phyloP scores from a whole-genome alignment of 2,113 vertebrate species.

The Gopherus flavomarginatus region DNA sequence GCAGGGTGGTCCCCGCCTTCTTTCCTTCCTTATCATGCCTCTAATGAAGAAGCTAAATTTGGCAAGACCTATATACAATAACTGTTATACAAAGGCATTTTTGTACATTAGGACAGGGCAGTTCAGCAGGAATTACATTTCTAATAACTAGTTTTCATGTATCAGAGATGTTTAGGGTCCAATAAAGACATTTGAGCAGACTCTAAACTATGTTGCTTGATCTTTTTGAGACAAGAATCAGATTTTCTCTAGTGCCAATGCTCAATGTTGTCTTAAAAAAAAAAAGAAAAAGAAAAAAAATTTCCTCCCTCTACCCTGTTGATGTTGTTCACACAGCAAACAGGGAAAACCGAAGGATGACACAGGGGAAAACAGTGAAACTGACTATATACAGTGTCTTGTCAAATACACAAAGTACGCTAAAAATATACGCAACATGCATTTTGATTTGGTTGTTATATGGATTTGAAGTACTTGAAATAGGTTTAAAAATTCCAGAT shows the following conservation, averaged over 20 bases:
- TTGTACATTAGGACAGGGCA: slow-evolving; percentile 21
- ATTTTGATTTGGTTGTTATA: background rate
- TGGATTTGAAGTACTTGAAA: background rate
- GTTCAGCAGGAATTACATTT: slow-evolving; percentile 48
- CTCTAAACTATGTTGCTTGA: slow-evolving; percentile 53
- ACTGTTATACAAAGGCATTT: background rate
- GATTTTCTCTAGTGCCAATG: slow-evolving; percentile 58
- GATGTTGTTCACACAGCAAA: slow-evolving; percentile 47
- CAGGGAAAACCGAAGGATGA: slow-evolving; percentile 54
- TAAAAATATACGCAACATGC: background rate
- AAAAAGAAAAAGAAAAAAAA: background rate
- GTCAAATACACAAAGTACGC: background rate
- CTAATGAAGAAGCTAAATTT: background rate
- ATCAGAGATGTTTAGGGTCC: slow-evolving; percentile 57
- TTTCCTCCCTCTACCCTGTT: background rate
- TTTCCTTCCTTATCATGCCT: slow-evolving; percentile 41
- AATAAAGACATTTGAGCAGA: slow-evolving; percentile 62
- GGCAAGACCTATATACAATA: slow-evolving; percentile 12
- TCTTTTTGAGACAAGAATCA: slow-evolving; percentile 56
- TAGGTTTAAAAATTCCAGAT: slow-evolving; percentile 18
- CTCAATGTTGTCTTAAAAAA: background rate
- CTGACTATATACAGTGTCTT: background rate
- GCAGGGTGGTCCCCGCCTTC: background rate
- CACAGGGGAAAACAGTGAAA: slow-evolving; percentile 34
- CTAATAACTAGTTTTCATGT: slow-evolving; percentile 67